Conservation (phyloP, 2,888 invertebrate genomes). For the Sclerodermus sp. region DNA sequence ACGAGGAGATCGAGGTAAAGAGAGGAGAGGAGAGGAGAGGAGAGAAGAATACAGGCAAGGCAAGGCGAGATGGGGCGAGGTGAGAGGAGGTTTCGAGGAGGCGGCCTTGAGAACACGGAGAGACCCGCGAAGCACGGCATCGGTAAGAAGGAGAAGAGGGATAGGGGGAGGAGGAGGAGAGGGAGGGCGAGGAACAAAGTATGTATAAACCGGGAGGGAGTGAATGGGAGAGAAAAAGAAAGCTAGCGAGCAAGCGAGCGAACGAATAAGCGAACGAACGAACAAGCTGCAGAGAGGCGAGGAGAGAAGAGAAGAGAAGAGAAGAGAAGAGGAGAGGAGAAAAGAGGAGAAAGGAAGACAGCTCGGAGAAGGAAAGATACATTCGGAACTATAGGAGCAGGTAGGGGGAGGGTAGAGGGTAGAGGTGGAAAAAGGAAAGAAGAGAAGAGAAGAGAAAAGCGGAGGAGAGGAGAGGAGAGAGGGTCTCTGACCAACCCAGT, state of each 20-base stretch:
- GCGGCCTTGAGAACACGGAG: conserved; percentile 55
- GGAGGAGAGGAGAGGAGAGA: conserved; percentile 21
- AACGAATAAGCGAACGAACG: too few relatives aligned
- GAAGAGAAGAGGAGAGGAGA: not conserved
- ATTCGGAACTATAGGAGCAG: not conserved
- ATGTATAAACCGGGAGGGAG: not conserved
- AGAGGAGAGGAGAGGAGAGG: conserved; percentile 24
- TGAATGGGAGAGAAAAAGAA: conserved; percentile 6
- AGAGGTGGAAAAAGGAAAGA: not conserved
- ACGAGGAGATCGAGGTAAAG: conserved; percentile 17
- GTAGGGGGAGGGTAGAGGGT: not conserved
- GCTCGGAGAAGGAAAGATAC: not conserved
- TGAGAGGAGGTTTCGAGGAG: conserved; percentile 46
- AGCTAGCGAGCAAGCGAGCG: too few relatives aligned
- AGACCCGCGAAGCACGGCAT: conserved; percentile 19
- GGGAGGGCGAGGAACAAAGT: conserved; percentile 1
- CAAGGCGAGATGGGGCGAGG: conserved; percentile 19
- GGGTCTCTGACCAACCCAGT: conserved; percentile 34
- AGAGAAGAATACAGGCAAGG: conserved; percentile 11
- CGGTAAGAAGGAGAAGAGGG: conserved; percentile 12
- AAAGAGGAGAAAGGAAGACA: not conserved
- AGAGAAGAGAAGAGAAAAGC: conserved; percentile 9
- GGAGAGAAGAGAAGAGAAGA: not conserved
- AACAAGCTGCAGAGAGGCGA: not conserved
- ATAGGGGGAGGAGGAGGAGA: conserved; percentile 15